Percentiles rank a stretch among this genome's conserved stretches.
These are phyloP conservation scores for Pachycephala philippinensis DNA, from an alignment of 2,113 vertebrate species.

Conservation along the genomic window DNA sequence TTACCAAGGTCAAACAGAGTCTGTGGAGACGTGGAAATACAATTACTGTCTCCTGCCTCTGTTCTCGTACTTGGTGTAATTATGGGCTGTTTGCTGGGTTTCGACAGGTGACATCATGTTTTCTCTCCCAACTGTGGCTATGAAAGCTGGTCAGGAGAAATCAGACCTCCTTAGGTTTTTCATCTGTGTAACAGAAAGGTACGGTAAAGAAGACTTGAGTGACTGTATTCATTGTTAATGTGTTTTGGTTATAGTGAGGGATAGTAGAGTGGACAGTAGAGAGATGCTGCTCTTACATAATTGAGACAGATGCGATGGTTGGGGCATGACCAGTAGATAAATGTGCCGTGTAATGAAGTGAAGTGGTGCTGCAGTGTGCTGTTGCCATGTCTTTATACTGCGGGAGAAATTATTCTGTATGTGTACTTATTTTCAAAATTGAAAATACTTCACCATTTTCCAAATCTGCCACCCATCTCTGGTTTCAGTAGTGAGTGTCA, in stretches of 20 bases:
- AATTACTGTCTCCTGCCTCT: background rate
- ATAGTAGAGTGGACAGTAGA: background rate
- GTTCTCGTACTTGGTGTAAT: background rate
- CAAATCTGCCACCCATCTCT: background rate
- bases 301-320: background rate
- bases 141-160: background rate
- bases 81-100: background rate
- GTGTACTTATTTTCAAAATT: background rate
- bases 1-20: background rate
- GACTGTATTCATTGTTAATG: background rate
- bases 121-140: background rate
- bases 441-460: background rate
- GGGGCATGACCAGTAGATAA: background rate
- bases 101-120: background rate
- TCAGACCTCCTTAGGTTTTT: background rate
- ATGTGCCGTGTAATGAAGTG: background rate
- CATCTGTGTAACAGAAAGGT: background rate
- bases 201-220: background rate
- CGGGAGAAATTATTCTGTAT: background rate
- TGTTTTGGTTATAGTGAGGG: background rate
- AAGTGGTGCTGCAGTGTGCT: background rate
- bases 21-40: background rate
- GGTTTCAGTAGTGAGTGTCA: background rate
- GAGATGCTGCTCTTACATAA: background rate
- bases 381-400: background rate